Conservation (phyloP, 2,888 invertebrate species). For the Phoenoteleia sp. region DNA sequence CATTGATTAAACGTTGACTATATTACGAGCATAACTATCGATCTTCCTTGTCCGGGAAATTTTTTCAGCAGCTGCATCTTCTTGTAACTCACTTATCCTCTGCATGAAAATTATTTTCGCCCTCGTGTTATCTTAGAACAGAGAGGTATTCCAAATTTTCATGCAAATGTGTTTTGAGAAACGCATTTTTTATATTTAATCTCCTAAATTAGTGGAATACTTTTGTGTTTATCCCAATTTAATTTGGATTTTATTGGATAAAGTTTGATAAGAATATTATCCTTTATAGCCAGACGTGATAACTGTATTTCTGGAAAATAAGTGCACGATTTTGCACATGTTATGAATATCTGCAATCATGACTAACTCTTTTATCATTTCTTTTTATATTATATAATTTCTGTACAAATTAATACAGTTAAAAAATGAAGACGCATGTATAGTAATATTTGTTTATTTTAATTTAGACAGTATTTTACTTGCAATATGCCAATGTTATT, state of each 20-base stretch:
- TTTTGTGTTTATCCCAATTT: too few species aligned
- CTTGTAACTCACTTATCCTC: slow-evolving; percentile 59
- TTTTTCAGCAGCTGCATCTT: slow-evolving; percentile 52
- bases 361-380: too few species aligned
- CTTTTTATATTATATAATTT: too few species aligned
- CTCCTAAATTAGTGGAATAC: too few species aligned
- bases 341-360: slow-evolving; percentile 54
- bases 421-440: too few species aligned
- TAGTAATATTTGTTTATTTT: too few species aligned
- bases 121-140: neutral
- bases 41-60: slow-evolving; percentile 77
- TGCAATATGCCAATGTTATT: too few species aligned
- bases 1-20: slow-evolving; percentile 84
- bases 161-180: too few species aligned
- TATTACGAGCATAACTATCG: slow-evolving; percentile 84
- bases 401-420: too few species aligned
- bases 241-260: too few species aligned
- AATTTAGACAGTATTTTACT: too few species aligned
- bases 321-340: slow-evolving; percentile 6
- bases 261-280: slow-evolving; percentile 12
- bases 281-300: slow-evolving; percentile 3
- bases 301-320: neutral
- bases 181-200: too few species aligned
- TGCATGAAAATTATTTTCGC: slow-evolving; percentile 47
- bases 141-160: slow-evolving; percentile 1